phyloP scores from a whole-genome alignment of 2,113 vertebrate species.

The Percina caprodes region DNA sequence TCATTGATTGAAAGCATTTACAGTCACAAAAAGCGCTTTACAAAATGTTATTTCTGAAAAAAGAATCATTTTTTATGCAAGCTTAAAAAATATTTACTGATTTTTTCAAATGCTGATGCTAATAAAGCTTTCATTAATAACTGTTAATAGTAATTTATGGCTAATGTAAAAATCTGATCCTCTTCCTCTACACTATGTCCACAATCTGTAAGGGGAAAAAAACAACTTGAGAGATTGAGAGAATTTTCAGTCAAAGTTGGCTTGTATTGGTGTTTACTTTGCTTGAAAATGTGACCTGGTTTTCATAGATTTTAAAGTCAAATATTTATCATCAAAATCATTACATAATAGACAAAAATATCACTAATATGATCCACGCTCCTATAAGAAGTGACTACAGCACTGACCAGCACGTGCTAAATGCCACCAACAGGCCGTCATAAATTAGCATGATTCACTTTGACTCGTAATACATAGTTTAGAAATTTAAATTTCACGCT shows the following conservation, averaged over 20 bases:
- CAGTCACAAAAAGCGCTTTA: neutral
- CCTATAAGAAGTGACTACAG: neutral
- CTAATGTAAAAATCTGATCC: neutral
- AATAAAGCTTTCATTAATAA: neutral
- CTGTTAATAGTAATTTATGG: neutral
- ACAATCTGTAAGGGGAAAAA: neutral
- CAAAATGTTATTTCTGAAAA: neutral
- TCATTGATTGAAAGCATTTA: neutral
- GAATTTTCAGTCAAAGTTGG: too few species aligned
- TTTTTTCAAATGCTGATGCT: neutral
- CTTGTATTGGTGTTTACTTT: too few species aligned
- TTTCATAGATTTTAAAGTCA: too few species aligned
- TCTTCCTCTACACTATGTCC: neutral
- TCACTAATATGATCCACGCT: neutral
- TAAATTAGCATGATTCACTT: neutral
- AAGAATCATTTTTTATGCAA: neutral
- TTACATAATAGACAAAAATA: neutral
- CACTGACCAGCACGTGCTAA: conserved; percentile 52
- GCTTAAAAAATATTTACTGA: neutral
- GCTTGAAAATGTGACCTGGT: too few species aligned
- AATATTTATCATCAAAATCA: neutral
- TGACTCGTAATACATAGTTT: neutral
- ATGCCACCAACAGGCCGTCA: neutral
- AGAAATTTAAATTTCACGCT: conserved; percentile 6
- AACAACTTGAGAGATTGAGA: too few species aligned